Conservation (phyloP, 1,140 invertebrate species). For the Tenebrio molitor region DNA sequence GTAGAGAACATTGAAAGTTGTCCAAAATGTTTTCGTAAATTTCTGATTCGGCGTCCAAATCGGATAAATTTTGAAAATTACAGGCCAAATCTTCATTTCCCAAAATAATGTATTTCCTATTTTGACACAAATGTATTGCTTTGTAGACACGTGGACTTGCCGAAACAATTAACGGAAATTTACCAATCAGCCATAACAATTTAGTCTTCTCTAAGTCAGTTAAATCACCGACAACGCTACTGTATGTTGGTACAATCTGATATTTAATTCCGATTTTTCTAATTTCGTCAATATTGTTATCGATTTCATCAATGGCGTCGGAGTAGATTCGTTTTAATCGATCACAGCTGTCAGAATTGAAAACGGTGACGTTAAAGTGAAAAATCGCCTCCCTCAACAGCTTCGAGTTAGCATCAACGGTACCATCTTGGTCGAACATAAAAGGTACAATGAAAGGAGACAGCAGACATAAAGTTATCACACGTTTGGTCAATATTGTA, state of each 20-base stretch:
- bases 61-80: background rate
- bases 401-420: background rate
- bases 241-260: background rate
- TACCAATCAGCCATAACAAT: background rate
- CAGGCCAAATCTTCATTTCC: too few species aligned
- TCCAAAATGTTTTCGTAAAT: background rate
- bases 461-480: background rate
- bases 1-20: background rate
- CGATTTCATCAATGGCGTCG: background rate
- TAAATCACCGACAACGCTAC: background rate
- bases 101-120: background rate
- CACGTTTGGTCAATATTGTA: conserved; percentile 5
- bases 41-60: background rate
- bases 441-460: background rate
- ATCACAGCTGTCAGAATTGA: background rate
- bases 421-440: background rate
- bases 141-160: background rate
- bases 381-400: background rate
- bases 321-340: background rate
- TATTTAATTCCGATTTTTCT: background rate
- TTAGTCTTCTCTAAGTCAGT: background rate
- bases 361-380: background rate
- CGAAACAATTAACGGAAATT: background rate
- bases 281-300: background rate
- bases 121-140: background rate